Base-by-base conservation (phyloP, 2,797 vertebrate species). In the Pantherophis vulpinus region DNA sequence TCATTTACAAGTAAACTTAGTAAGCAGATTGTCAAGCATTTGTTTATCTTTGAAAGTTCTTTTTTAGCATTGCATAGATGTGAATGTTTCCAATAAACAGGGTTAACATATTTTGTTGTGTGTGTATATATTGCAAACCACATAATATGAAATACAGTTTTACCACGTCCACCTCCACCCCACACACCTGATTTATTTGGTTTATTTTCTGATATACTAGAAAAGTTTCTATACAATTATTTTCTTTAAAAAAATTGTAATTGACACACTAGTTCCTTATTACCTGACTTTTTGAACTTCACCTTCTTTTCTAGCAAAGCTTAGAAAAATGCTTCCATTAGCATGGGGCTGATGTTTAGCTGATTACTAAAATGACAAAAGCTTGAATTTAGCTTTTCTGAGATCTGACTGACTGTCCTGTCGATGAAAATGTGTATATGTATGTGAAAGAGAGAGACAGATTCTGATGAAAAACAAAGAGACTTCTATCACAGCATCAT, bases 401-500 rank as follows among this genome's bases (percentile, higher is more conserved):
- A 90, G 7, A 70, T 91, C 14, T 63, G 32, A 25, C 70, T 18
- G 42, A 20, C 37, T 37, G n/a, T 27, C 18, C 56, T 20, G 10
- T 70, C 86, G 83, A 23, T 0, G 6, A 12, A 3, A 25, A 23
- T 47, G 4, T 47, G 20, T 25, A 42, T 83, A 11, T 47, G 20
- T 25, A 42, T 25, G 4, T 7, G 11, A 23, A 25, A 55, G 16
- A 55, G 11, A 83, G 74, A 83, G 74, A 47, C 20, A 83, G 20
- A 83, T 79, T 23, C 70, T 93, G 56, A 74, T 83, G 70, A 91
- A 91, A 0, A 0, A 32, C 92, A 12, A 11, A 88, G 92, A 12
- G 7, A 59, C 61, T 51, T 66, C 60, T 89, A 92, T 94, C 91
- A 93, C 90, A 92, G 86, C 90, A 55, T 91, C 90, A 88, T 56